Evolutionary conservation across 2,888 invertebrate genomes (phyloP).

Genomic region (Pachydiplax longipennis): DNA sequence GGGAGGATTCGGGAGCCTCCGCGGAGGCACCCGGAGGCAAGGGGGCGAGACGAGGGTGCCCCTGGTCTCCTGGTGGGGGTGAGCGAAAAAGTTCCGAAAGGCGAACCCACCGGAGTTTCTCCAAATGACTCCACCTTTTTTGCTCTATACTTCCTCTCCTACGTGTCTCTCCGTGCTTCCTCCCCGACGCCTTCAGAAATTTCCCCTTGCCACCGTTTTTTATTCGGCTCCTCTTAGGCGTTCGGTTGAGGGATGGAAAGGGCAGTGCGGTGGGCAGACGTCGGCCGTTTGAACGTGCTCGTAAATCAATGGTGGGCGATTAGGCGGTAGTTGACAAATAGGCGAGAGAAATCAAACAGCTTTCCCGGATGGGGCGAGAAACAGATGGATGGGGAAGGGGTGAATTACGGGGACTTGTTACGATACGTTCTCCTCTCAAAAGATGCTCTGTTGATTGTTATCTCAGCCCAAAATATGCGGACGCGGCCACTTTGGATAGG

Average conservation of each 20-base stretch:
- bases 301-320: neutral
- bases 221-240: neutral
- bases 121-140: neutral
- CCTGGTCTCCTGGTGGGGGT: neutral
- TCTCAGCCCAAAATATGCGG: neutral
- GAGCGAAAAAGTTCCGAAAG: neutral
- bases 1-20: neutral
- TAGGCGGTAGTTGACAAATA: neutral
- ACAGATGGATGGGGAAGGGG: neutral
- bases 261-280: neutral
- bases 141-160: neutral
- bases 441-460: neutral
- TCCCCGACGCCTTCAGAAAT: neutral
- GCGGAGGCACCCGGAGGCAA: neutral
- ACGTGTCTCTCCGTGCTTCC: neutral
- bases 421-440: neutral
- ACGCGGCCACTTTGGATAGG: neutral
- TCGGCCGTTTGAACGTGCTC: neutral
- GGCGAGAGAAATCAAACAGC: neutral
- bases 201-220: neutral
- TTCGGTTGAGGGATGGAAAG: neutral
- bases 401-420: neutral
- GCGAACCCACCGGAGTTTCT: neutral
- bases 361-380: neutral
- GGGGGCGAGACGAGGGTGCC: neutral